Percentiles rank a stretch among this genome's conserved stretches.
phyloP scores from a whole-genome alignment of 2,797 vertebrate genomes.

The Argya squamiceps region DNA sequence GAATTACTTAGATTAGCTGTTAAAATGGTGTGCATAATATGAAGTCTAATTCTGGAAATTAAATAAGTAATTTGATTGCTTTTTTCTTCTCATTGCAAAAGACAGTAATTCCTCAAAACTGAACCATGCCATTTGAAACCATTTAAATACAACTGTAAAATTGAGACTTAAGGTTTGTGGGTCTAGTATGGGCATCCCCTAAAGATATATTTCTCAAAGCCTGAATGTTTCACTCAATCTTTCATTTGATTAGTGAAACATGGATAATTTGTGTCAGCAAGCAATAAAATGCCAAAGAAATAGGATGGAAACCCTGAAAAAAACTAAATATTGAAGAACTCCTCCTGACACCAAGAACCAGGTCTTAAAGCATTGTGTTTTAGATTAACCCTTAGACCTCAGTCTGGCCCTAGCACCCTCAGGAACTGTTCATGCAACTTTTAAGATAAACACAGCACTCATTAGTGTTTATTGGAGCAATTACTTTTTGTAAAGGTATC shows the following conservation, averaged over 20 bases:
- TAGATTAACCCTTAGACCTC: conserved; percentile 69
- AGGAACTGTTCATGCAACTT: conserved; percentile 59
- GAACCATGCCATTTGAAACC: not conserved
- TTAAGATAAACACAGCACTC: conserved; percentile 68
- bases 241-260: not conserved
- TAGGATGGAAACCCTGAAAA: not conserved
- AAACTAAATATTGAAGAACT: conserved; percentile 50
- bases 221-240: not conserved
- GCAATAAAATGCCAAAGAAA: not conserved
- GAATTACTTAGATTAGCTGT: not conserved
- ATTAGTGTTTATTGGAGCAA: conserved; percentile 63
- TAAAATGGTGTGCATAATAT: not conserved
- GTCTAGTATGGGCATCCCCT: not conserved
- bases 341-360: conserved; percentile 12
- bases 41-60: not conserved
- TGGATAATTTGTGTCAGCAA: conserved; percentile 6
- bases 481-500: conserved; percentile 65
- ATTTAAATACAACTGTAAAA: not conserved
- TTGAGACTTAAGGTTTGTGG: not conserved
- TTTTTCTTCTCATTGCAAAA: not conserved
- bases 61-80: not conserved
- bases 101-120: not conserved
- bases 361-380: conserved; percentile 58
- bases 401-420: conserved; percentile 38
- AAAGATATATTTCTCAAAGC: not conserved